Evolutionary conservation across 2,797 vertebrate genomes (phyloP).

Genomic region (Oryzias dopingdopingensis): DNA sequence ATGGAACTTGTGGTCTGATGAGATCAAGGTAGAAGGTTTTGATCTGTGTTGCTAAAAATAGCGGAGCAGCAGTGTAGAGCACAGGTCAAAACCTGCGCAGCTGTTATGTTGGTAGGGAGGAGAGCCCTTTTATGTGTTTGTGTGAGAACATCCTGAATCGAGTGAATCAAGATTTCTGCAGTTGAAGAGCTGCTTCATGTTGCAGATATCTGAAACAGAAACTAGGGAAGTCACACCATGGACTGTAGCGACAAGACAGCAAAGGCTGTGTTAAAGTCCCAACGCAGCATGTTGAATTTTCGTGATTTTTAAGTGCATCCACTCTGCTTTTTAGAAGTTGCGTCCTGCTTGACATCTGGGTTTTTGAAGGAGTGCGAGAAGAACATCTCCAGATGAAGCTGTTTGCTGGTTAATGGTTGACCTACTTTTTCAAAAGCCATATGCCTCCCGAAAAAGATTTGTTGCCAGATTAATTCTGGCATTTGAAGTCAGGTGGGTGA

Average conservation of each 20-base stretch:
- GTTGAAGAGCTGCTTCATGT: constrained; percentile 4
- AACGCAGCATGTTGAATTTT: too few species aligned
- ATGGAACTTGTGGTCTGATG: constrained; percentile 33
- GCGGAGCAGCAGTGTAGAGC: constrained; percentile 2
- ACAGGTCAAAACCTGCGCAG: constrained; percentile 10
- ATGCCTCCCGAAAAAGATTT: constrained; percentile 88
- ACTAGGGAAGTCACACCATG: too few species aligned
- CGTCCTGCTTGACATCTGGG: constrained; percentile 1
- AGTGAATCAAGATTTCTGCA: not conserved
- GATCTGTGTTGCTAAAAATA: constrained; percentile 31
- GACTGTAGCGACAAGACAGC: too few species aligned
- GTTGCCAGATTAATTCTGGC: constrained; percentile 60
- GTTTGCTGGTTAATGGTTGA: constrained; percentile 80
- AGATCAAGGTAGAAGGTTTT: constrained; percentile 36
- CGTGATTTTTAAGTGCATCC: too few species aligned
- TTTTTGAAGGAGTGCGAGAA: constrained; percentile 13
- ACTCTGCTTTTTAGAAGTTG: not conserved
- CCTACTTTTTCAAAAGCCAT: constrained; percentile 86
- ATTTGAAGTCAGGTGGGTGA: constrained; percentile 47
- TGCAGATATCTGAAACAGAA: not conserved
- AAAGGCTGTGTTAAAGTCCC: too few species aligned
- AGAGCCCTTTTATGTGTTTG: not conserved
- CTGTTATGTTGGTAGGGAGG: constrained; percentile 7
- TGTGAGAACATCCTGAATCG: not conserved
- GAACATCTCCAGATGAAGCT: constrained; percentile 25